These are phyloP conservation scores for Nothoprocta perdicaria DNA, from an alignment of 2,113 vertebrate species.

Conservation along the genomic window DNA sequence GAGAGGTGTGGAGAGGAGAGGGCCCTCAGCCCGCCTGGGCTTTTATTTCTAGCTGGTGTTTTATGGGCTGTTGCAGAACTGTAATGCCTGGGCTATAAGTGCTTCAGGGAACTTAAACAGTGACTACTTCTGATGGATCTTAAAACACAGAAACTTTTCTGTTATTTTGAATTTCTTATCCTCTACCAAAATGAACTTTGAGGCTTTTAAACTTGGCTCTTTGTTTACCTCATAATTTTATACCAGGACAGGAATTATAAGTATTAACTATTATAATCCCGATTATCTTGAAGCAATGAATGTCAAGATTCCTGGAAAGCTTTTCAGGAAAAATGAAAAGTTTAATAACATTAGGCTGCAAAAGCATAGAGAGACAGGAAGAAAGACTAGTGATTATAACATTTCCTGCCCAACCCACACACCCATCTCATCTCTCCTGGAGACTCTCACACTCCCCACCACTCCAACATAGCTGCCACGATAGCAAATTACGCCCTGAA, in stretches of 20 bases:
- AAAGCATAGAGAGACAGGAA: neutral
- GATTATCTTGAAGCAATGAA: constrained; percentile 17
- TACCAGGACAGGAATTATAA: neutral
- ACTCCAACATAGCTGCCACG: rapidly evolving
- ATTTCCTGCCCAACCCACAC: neutral
- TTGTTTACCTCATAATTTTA: constrained; percentile 8
- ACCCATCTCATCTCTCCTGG: neutral
- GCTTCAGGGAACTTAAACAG: neutral
- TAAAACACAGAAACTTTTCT: constrained; percentile 25
- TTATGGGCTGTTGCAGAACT: neutral
- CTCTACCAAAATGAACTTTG: constrained; percentile 3
- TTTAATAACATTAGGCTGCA: neutral
- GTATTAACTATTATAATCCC: neutral
- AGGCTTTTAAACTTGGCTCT: neutral
- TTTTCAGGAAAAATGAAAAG: too few relatives aligned
- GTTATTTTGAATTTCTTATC: neutral
- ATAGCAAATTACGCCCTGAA: neutral
- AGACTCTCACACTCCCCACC: neutral
- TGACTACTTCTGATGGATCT: neutral
- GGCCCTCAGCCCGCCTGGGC: too few relatives aligned
- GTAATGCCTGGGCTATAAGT: neutral
- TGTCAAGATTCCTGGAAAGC: neutral
- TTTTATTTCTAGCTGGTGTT: neutral
- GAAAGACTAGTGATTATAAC: neutral
- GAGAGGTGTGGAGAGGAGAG: neutral